These are phyloP conservation scores for Drosophila novamexicana DNA, from an alignment of 1,140 invertebrate species.

Conservation along the genomic window DNA sequence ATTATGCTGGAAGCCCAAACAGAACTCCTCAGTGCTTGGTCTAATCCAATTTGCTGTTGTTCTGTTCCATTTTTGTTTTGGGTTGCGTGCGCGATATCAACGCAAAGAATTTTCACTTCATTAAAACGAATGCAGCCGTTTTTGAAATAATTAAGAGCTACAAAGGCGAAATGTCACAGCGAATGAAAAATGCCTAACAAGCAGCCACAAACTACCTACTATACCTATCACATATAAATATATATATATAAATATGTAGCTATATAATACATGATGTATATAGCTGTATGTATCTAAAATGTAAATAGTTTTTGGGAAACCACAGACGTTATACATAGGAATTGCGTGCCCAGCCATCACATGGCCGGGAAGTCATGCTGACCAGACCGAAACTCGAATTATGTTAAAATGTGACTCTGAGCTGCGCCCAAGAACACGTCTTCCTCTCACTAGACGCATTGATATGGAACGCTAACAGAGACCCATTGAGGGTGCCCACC, in stretches of 20 bases:
- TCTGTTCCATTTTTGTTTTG: slow-evolving; percentile 46
- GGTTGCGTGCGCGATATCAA: slow-evolving; percentile 79
- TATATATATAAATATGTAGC: slow-evolving; percentile 7
- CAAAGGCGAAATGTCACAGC: slow-evolving; percentile 79
- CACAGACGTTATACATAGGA: slow-evolving; percentile 37
- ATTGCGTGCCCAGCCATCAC: slow-evolving; percentile 50
- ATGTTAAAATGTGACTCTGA: slow-evolving; percentile 45
- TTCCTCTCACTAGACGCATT: slow-evolving; percentile 37
- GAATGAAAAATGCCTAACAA: slow-evolving; percentile 81
- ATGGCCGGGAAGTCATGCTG: slow-evolving; percentile 62
- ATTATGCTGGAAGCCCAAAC: neutral
- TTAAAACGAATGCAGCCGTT: slow-evolving; percentile 83
- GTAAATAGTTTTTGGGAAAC: slow-evolving; percentile 35
- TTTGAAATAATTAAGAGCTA: slow-evolving; percentile 83
- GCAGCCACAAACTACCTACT: slow-evolving; percentile 57
- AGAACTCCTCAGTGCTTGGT: slow-evolving; percentile 1
- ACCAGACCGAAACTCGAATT: slow-evolving; percentile 63
- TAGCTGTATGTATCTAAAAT: slow-evolving; percentile 17
- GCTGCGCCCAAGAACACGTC: slow-evolving; percentile 22
- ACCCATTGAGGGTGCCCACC: slow-evolving; percentile 8
- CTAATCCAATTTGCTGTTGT: slow-evolving; percentile 25
- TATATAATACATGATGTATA: slow-evolving; percentile 2
- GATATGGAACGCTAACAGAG: slow-evolving; percentile 45
- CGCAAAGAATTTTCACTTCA: slow-evolving; percentile 83
- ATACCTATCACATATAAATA: slow-evolving; percentile 25